Base-by-base conservation (phyloP, 2,888 invertebrate genomes). In the Apotomis capreana region DNA sequence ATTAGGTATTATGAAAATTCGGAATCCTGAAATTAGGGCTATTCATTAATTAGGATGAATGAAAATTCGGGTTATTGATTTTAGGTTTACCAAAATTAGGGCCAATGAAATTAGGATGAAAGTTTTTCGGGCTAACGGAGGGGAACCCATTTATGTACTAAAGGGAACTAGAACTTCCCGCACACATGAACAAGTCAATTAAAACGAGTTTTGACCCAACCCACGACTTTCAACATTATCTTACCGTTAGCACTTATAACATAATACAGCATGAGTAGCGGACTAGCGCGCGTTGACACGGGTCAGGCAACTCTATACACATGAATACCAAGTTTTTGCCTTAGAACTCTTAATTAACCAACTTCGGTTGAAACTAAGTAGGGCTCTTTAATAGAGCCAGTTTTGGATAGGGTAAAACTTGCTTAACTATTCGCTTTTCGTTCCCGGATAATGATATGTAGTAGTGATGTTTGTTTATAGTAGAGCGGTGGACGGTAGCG, bases 251-350 rank as follows among this genome's bases (percentile, higher is more conserved):
- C 65, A 70, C 59, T 49, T 49, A 70, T 60, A 55, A 44, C 65
- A 46, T 65, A 55, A 65, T 65, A 57, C 55, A 65, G 12, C 55
- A 26, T 44, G 26, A 15, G 26, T 26, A 26, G 26, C 26, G 26
- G 54, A 61, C 61, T 46, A 51, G 54, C 63, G 10, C 13, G 57
- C 15, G 58, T 8, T 68, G 71, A 71, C 26, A 40, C 54, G 71
- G 71, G 71, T 68, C 57, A 46, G 37, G 49, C 15, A 15, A 40
- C 9, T 55, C 37, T 40, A 46, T 62, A 62, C 46, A 26, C 44
- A 68, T 37, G 62, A 58, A 51, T 44, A 5, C 51, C 55, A 71
- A 67, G 67, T 71, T 71, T 71, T 71, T 71, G 71, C 67, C 40
- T 4, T 52, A n/a, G 51, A 26, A 37, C 5, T 26, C 26, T 71